Evolutionary conservation across 2,797 vertebrate species (phyloP), one percentile per base, ranked within the genome.

Genomic region (Etheostoma nigrum): DNA sequence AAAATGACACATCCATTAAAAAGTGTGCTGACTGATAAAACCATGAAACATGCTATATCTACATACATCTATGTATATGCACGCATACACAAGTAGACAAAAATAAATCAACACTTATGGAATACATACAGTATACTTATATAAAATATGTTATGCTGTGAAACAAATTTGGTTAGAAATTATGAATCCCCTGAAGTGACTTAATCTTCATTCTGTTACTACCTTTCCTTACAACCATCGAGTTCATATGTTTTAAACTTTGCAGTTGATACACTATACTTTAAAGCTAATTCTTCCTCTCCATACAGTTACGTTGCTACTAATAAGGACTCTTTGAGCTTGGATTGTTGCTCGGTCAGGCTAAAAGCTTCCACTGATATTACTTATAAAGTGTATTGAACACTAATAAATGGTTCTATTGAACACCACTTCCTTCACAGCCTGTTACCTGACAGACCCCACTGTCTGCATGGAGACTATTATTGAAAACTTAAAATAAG

Each of bases 401-500:
- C 42, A 11, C 63, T 67, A 25, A 25, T 23, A 72, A 72, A 66
- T 40, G 76, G 73, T 55, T 78, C n/a, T 9, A 57, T 30, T 33
- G 27, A 80, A 68, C 40, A 1, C 54, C 49, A 0, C 72, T 71
- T 67, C 57, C 33, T 40, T 2, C 4, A 0, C 21, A 14, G 48
- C 36, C 47, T 19, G 27, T 42, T 6, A 4, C 21, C 18, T 6
- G 6, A 15, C 51, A 52, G 23, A 30, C 47, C 19, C 14, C 18
- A 1, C 16, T 4, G 6, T 23, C 27, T 53, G 6, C 52, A 16
- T 2, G 62, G 12, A 42, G 33, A 27, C 25, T n/a, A n/a, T 27
- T 3, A 67, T 18, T 63, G 44, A 23, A 80, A 92, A 92, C 79
- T 92, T 91, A n/a, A 27, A 72, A 69, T 72, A 88, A 91, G 83